Evolutionary conservation across 2,797 vertebrate species (phyloP).

Genomic region (Pantherophis vulpinus): DNA sequence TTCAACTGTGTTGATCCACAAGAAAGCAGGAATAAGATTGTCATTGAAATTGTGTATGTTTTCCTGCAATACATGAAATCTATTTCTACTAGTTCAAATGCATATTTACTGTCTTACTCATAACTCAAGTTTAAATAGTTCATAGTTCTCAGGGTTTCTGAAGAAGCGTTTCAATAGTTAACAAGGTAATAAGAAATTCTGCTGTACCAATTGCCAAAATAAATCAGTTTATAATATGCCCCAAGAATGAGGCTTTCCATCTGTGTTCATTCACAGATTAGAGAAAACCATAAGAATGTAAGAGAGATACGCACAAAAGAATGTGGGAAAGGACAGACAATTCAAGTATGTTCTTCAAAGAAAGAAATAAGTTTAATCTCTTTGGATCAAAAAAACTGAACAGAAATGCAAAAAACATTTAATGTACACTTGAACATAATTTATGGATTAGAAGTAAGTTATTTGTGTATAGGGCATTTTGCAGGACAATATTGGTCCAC

Average conservation of each 20-base stretch:
- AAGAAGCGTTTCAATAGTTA: neutral
- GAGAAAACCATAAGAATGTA: neutral
- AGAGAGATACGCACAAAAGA: neutral
- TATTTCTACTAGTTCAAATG: neutral
- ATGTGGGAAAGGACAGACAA: neutral
- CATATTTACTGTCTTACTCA: neutral
- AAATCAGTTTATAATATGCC: neutral
- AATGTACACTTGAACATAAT: neutral
- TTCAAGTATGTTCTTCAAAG: neutral
- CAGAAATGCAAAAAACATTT: neutral
- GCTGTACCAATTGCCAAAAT: neutral
- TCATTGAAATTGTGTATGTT: neutral
- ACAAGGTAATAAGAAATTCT: neutral
- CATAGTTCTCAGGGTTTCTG: neutral
- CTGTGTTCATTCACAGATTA: neutral
- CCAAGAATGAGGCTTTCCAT: neutral
- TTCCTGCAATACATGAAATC: neutral
- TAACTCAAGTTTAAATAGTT: neutral
- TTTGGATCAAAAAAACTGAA: neutral
- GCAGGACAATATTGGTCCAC: neutral
- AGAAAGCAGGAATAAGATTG: neutral
- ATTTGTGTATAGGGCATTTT: neutral
- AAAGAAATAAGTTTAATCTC: neutral
- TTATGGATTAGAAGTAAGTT: neutral
- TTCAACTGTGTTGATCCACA: neutral